These are phyloP conservation scores for Drosophila tsacasi DNA, from an alignment of 1,140 invertebrate species.

Conservation along the genomic window DNA sequence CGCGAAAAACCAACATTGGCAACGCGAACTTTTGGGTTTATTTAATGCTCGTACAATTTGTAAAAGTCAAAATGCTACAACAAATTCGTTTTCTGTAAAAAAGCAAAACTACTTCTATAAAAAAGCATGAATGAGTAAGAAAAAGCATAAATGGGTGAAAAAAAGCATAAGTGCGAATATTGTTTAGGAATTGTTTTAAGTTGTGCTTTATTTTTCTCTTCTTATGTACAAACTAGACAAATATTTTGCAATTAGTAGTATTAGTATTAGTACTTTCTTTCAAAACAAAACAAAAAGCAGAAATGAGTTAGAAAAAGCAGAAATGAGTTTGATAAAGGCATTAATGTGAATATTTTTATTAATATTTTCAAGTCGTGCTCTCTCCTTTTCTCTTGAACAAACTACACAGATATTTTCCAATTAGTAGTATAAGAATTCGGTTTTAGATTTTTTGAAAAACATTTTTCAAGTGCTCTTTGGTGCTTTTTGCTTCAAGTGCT, in stretches of 20 bases:
- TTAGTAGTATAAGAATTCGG: background rate
- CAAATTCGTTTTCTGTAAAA: background rate
- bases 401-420: background rate
- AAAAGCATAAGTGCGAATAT: background rate
- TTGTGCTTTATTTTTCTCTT: background rate
- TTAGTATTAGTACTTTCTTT: background rate
- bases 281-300: no score
- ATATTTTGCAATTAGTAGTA: background rate
- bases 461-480: slow-evolving; percentile 2
- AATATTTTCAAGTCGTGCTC: no score
- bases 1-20: slow-evolving; percentile 8
- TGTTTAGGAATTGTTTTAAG: background rate
- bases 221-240: background rate
- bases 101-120: background rate
- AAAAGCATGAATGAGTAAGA: background rate
- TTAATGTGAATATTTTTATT: background rate
- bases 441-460: no score
- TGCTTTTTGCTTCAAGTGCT: background rate
- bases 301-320: background rate
- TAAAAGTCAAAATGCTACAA: slow-evolving; percentile 13
- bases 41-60: background rate
- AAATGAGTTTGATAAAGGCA: background rate
- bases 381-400: background rate
- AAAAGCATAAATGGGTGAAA: background rate
- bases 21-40: slow-evolving; percentile 8